Evolutionary conservation across 2,797 vertebrate genomes (phyloP).

Genomic region (Eulemur mongoz): DNA sequence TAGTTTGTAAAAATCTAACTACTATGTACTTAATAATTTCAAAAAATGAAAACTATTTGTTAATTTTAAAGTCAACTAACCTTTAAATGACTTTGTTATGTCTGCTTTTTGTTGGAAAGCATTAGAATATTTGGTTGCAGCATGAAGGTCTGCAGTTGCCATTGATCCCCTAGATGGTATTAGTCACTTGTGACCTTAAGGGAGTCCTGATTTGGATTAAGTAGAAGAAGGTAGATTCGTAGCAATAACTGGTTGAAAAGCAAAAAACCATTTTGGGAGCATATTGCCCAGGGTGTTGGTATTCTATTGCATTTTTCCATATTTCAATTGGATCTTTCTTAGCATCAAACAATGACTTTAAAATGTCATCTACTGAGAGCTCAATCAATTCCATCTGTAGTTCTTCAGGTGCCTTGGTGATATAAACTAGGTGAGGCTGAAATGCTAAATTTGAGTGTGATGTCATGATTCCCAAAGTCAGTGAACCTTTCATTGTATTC

Average conservation of each 20-base stretch:
- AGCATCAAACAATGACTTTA: not conserved
- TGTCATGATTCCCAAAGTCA: not conserved
- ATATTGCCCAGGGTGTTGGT: not conserved
- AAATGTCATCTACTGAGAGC: not conserved
- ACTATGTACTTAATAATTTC: not conserved
- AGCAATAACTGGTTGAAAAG: not conserved
- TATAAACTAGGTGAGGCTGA: not conserved
- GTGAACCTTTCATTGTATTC: not conserved
- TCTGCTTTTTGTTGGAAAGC: not conserved
- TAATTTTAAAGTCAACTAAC: not conserved
- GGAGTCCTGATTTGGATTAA: not conserved
- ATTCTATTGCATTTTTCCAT: not conserved
- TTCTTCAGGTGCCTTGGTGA: not conserved
- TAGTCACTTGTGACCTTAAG: not conserved
- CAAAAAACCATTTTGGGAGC: not conserved
- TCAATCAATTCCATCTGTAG: not conserved
- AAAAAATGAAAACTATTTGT: not conserved
- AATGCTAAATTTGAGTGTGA: not conserved
- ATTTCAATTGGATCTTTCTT: not conserved
- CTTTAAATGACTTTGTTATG: not conserved
- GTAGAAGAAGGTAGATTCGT: not conserved
- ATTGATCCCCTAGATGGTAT: not conserved
- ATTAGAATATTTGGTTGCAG: not conserved
- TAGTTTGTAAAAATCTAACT: not conserved
- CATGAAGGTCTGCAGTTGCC: not conserved